phyloP scores from a whole-genome alignment of 1,140 invertebrate genomes.

The Trichonephila clavata region DNA sequence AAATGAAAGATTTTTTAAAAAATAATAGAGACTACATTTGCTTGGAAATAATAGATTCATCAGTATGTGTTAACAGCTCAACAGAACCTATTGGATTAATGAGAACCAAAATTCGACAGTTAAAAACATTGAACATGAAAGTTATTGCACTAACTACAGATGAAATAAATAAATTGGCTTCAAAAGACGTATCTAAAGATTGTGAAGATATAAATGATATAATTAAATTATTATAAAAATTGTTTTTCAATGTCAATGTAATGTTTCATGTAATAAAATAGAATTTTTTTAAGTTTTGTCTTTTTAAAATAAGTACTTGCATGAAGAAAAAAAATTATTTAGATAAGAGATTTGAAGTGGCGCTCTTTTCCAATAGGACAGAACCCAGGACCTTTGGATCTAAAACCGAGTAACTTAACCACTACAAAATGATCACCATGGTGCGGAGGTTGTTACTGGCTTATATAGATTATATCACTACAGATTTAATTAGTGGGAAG shows the following conservation, averaged over 20 bases:
- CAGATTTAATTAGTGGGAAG: too few species aligned
- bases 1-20: neutral
- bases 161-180: conserved; percentile 41
- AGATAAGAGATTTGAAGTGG: too few species aligned
- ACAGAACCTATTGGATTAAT: conserved; percentile 47
- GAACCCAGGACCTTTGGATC: too few species aligned
- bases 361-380: too few species aligned
- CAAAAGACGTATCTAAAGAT: neutral
- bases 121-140: conserved; percentile 47
- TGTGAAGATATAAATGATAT: conserved; percentile 26
- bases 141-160: conserved; percentile 49
- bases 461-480: too few species aligned
- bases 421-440: too few species aligned
- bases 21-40: conserved; percentile 32
- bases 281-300: neutral
- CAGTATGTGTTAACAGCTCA: conserved; percentile 5
- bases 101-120: conserved; percentile 69
- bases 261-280: neutral
- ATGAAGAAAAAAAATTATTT: too few species aligned
- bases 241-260: neutral
- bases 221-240: neutral
- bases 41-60: conserved; percentile 69
- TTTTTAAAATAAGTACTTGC: too few species aligned
- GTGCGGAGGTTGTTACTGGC: too few species aligned
- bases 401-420: too few species aligned